Conservation (phyloP, 92 coral and sea anemone species). For the Bergia puertoricense region DNA sequence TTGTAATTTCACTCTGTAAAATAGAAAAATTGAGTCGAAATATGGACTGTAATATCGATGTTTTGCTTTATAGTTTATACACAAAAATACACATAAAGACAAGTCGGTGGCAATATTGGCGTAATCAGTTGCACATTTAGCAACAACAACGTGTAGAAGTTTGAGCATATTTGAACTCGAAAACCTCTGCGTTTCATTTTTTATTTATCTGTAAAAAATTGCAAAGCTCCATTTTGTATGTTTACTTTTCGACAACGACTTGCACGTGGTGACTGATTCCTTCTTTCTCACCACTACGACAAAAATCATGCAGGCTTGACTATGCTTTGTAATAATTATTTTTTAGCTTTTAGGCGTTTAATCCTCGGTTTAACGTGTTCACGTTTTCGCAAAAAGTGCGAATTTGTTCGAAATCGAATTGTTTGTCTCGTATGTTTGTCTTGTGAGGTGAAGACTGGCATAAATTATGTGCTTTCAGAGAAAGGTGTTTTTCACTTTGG, state of each 20-base stretch:
- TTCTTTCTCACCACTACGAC: background rate
- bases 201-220: background rate
- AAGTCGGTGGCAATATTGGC: background rate
- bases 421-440: constrained; percentile 24
- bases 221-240: constrained; percentile 10
- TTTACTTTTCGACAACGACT: background rate
- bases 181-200: background rate
- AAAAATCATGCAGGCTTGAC: background rate
- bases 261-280: background rate
- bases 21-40: background rate
- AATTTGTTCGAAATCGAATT: background rate
- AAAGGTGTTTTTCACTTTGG: constrained; percentile 1
- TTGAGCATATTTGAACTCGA: background rate
- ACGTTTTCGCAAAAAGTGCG: background rate
- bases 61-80: background rate
- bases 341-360: background rate
- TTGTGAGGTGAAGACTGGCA: constrained; percentile 13
- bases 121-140: background rate
- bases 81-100: background rate
- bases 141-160: background rate
- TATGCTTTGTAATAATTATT: too few relatives aligned
- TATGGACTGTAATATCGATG: background rate
- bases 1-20: background rate
- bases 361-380: background rate
- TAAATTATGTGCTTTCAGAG: constrained; percentile 1